Conservation (phyloP, 2,797 vertebrate genomes). For the Hypotaenidia philippensis region DNA sequence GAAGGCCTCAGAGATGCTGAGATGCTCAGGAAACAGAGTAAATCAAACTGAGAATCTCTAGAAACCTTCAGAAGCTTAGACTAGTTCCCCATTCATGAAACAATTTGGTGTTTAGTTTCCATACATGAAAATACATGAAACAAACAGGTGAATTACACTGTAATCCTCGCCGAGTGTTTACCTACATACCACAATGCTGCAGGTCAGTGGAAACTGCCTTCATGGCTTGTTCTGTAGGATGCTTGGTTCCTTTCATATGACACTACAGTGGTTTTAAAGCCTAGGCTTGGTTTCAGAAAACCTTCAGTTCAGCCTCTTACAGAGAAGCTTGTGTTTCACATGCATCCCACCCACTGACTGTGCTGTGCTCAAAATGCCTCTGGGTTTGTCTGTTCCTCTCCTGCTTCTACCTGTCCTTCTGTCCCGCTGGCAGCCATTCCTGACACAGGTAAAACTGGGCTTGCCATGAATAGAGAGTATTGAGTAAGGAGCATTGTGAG, state of each 20-base stretch:
- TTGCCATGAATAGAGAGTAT: background rate
- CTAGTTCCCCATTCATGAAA: background rate
- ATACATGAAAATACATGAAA: background rate
- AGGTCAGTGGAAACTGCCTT: background rate
- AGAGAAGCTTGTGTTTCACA: background rate
- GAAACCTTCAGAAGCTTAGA: background rate
- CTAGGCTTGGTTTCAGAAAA: background rate
- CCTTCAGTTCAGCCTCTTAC: background rate
- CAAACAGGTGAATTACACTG: background rate
- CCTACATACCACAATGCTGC: fast-evolving
- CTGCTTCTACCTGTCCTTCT: background rate
- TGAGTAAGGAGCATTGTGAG: background rate
- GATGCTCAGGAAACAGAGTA: background rate
- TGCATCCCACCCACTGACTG: background rate
- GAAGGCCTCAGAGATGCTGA: background rate
- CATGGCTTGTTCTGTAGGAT: background rate
- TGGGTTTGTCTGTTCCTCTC: background rate
- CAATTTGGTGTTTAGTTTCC: background rate
- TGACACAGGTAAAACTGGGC: background rate
- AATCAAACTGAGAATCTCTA: background rate
- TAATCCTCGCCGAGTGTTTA: background rate
- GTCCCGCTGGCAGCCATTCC: background rate
- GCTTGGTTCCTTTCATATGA: background rate
- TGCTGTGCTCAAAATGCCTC: background rate
- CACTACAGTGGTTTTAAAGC: background rate